Base-by-base conservation (phyloP, 2,113 vertebrate species). In the Nothoprocta perdicaria region DNA sequence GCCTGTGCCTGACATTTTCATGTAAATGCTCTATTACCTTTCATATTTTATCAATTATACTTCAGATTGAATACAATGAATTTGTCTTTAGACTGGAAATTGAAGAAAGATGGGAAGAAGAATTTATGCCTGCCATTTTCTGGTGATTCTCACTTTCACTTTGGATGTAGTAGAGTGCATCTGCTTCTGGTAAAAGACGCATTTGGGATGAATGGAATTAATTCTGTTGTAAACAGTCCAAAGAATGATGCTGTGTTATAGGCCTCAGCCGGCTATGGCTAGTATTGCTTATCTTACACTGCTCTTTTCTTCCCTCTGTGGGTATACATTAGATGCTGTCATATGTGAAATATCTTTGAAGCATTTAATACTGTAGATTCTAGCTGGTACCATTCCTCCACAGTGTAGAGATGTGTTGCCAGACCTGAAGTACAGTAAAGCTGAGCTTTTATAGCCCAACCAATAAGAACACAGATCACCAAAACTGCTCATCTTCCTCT, bases 81-180 rank as follows among this genome's bases (percentile, higher is more conserved):
- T 80, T 91, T 93, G 57, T 78, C 75, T 93, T 94, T 94, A 90
- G 57, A 93, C 86, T 89, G 79, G 61, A 82, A 94, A 87, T 83
- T 60, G 86, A 95, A 94, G 96, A 82, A 90, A 90, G 81, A 93
- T 87, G 89, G 65, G 46, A 89, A 84, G 86, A 93, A 92, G 89
- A 90, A 87, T 87, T 94, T 95, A 87, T 93, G 55, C 48, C 81
- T 89, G 82, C 63, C 60, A 91, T 71, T 92, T 94, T 55, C 85
- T 95, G 93, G 65, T 94, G 95, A 85, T 92, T 93, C 71, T 87
- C 74, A 85, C 79, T 93, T 93, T 60, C 60, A 85, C 77, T 96
- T 96, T 95, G 89, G 93, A 94, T 89, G 92, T 91, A 83, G 69
- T 91, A 80, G 69, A 95, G 85, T 92, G 65, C 93, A 85, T 78